Base-by-base conservation (phyloP, 2,113 vertebrate species). In the Grammomys dolichurus region DNA sequence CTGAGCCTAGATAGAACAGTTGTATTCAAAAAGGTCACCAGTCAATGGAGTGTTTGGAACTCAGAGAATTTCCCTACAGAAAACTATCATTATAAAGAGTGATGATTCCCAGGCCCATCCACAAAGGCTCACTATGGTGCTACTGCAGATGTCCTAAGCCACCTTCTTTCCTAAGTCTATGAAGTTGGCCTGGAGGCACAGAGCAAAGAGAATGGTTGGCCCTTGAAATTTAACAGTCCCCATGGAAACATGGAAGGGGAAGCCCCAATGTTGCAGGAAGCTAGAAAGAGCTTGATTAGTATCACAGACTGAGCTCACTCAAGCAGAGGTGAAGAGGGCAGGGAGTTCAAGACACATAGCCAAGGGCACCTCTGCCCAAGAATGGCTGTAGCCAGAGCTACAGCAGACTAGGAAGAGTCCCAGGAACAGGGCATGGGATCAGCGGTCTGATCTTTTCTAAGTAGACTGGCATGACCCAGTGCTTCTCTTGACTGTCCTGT, bases 11-110 rank as follows among this genome's bases (percentile, higher is more conserved):
- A 96, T 69, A 89, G 92, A 80, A 93, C 90, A 88, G 93, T 48
- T 96, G 93, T 97, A 67, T 95, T 97, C 94, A 80, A 48, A 96
- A 97, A 97, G 95, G 96, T 98, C 96, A 97, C 65, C 76, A 88
- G 96, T 97, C 96, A 96, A 95, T 95, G 93, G 96, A 86, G 96
- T 96, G 87, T 95, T 90, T 96, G 94, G 96, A 97, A 95, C 88
- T 56, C 95, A 90, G 97, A 97, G 96, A 96, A 98, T 98, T 93
- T 98, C 95, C 90, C 76, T 92, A 81, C 24, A 94, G 91, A 63
- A 91, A 96, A 95, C 94, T 51, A 92, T 80, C 60, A 92, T 93
- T 95, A 87, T 96, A 97, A 97, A 95, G 85, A 93, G 87, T 88
- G 87, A 69, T 85, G 76, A 33, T 97, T 98, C 87, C 95, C 97